Percentiles rank a stretch among this genome's conserved stretches.
These are phyloP conservation scores for Andinoacara biseriatus DNA, from an alignment of 2,113 vertebrate genomes.

Conservation along the genomic window DNA sequence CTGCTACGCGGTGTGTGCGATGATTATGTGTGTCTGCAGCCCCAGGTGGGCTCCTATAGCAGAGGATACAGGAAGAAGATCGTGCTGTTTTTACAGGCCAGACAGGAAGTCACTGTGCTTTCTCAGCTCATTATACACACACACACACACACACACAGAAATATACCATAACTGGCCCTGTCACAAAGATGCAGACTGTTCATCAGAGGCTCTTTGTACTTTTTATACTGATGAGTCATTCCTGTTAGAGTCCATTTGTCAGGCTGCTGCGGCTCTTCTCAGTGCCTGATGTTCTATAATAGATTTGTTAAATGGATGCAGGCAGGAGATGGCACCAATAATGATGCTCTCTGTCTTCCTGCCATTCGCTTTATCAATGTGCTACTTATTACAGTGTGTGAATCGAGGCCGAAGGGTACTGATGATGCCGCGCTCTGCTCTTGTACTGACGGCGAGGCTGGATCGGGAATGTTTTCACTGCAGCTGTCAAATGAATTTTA, in stretches of 20 bases:
- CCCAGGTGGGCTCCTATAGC: conserved; percentile 58
- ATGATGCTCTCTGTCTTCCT: conserved; percentile 61
- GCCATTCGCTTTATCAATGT: conserved; percentile 46
- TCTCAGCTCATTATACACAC: conserved; percentile 58
- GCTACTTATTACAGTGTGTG: conserved; percentile 35
- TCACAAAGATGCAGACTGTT: conserved; percentile 17
- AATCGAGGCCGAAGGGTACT: conserved; percentile 45
- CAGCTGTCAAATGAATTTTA: not conserved
- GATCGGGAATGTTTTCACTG: not conserved
- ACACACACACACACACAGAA: conserved; percentile 26
- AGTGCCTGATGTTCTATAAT: conserved; percentile 46
- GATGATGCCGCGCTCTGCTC: conserved; percentile 42
- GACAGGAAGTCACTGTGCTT: conserved; percentile 62
- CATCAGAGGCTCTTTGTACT: conserved; percentile 51
- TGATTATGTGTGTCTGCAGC: conserved; percentile 37
- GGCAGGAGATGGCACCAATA: conserved; percentile 48
- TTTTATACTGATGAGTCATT: conserved; percentile 51
- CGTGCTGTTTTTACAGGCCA: conserved; percentile 64
- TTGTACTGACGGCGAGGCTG: conserved; percentile 34
- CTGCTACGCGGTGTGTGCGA: conserved; percentile 41
- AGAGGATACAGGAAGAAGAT: conserved; percentile 62
- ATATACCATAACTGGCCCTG: conserved; percentile 20
- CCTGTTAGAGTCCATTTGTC: conserved; percentile 50
- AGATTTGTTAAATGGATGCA: conserved; percentile 63
- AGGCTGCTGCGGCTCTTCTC: conserved; percentile 34